Conservation (phyloP, 2,888 invertebrate species). For the Cecidostiba fungosa region DNA sequence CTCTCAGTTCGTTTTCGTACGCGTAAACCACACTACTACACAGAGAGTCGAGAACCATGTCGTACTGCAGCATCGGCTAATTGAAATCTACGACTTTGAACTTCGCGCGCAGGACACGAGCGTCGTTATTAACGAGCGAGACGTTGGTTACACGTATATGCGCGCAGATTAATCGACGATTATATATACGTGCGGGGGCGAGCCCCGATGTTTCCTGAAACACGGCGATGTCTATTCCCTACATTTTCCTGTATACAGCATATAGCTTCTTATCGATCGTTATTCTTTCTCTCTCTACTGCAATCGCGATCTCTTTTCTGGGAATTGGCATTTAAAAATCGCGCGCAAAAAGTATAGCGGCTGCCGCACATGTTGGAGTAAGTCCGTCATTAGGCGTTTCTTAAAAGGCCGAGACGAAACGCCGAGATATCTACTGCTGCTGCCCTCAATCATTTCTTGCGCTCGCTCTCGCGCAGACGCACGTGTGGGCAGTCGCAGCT, state of each 20-base stretch:
- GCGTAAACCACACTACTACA: neutral
- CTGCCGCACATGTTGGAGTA: neutral
- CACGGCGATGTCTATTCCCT: neutral
- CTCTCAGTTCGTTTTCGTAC: neutral
- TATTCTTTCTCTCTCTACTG: neutral
- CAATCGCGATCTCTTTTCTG: conserved; percentile 5
- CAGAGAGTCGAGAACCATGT: neutral
- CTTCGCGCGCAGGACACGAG: conserved; percentile 56
- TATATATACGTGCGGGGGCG: neutral
- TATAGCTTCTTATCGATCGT: neutral
- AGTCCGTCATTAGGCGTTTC: neutral
- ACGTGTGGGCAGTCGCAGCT: too few relatives aligned
- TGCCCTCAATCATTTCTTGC: conserved; percentile 59
- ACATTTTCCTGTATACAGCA: neutral
- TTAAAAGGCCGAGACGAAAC: conserved; percentile 13
- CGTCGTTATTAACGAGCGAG: neutral
- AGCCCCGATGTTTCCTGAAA: neutral
- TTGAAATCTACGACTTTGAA: conserved; percentile 78
- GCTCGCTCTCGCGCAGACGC: neutral
- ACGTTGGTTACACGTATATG: neutral
- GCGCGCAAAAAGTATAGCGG: neutral
- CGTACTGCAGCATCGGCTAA: conserved; percentile 67
- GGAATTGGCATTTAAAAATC: neutral
- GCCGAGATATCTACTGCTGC: neutral
- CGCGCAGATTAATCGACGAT: neutral